These are phyloP conservation scores for Tragulus kanchil DNA, from an alignment of 2,113 vertebrate genomes.

Conservation along the genomic window DNA sequence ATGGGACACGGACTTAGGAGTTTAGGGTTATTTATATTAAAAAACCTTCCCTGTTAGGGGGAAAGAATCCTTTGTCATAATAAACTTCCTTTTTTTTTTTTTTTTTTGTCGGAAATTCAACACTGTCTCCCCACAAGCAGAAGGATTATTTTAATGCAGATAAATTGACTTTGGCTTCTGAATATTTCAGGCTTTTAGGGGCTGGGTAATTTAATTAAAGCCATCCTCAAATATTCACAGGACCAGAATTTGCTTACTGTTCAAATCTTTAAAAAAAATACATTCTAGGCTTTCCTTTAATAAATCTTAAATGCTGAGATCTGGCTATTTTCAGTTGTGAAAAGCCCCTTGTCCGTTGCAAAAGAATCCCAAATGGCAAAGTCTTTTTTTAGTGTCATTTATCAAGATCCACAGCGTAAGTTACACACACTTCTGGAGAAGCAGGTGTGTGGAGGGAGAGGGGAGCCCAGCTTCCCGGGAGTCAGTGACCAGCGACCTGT, in stretches of 20 bases:
- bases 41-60: background rate
- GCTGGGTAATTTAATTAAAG: slow-evolving; percentile 43
- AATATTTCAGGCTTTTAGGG: background rate
- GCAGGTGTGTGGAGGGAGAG: background rate
- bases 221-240: background rate
- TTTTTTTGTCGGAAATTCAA: background rate
- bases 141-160: background rate
- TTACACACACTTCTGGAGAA: background rate
- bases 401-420: background rate
- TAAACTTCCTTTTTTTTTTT: background rate
- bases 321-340: background rate
- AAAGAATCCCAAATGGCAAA: background rate
- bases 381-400: background rate
- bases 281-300: background rate
- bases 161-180: slow-evolving; percentile 1
- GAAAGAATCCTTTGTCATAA: background rate
- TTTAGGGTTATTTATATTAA: background rate
- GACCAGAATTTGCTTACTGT: background rate
- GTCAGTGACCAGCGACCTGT: background rate
- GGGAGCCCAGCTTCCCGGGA: background rate
- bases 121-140: background rate
- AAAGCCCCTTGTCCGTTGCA: background rate
- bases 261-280: background rate
- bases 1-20: accelerated
- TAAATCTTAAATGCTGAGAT: background rate